These are phyloP conservation scores for Hyperoodon ampullatus DNA, from an alignment of 2,113 vertebrate genomes.

Conservation along the genomic window DNA sequence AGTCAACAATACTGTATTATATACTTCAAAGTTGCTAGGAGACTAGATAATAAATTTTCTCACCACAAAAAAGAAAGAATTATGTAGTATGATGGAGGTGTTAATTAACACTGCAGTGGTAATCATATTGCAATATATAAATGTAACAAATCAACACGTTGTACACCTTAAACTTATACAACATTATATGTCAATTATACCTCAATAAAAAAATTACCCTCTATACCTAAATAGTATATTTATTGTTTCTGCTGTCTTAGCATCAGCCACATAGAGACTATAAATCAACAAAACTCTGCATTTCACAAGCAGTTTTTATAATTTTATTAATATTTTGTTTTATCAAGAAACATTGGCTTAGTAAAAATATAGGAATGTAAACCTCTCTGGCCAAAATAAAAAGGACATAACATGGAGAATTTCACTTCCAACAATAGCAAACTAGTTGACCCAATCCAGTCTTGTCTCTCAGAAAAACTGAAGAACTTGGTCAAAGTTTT, in stretches of 20 bases:
- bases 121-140: not conserved
- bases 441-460: not conserved
- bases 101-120: not conserved
- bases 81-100: not conserved
- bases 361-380: not conserved
- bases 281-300: not conserved
- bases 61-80: not conserved
- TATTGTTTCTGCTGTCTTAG: not conserved
- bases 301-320: not conserved
- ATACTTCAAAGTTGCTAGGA: not conserved
- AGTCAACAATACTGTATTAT: not conserved
- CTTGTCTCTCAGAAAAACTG: not conserved
- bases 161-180: not conserved
- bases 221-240: not conserved
- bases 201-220: not conserved
- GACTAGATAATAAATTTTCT: not conserved
- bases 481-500: not conserved
- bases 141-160: no score
- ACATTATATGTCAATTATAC: not conserved
- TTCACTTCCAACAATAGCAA: not conserved
- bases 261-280: not conserved
- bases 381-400: not conserved
- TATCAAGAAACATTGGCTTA: not conserved
- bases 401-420: not conserved
- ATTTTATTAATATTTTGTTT: not conserved